Conservation (phyloP, 2,113 vertebrate species). For the Trichechus manatus region DNA sequence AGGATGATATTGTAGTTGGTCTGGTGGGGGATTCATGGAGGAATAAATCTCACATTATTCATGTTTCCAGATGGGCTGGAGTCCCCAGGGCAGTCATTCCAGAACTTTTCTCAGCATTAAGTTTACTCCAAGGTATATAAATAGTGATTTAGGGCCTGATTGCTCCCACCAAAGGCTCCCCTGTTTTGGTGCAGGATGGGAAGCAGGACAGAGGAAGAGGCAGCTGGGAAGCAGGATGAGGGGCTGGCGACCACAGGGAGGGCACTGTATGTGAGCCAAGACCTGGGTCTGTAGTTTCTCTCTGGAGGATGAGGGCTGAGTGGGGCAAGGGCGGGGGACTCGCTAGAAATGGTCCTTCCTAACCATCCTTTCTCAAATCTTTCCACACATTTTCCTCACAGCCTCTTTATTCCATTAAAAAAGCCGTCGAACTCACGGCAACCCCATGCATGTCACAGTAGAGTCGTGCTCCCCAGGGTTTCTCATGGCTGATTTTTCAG, state of each 20-base stretch:
- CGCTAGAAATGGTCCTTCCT: background rate
- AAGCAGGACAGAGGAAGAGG: slow-evolving; percentile 7
- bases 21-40: slow-evolving; percentile 67
- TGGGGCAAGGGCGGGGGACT: fast-evolving
- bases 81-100: slow-evolving; percentile 79
- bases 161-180: slow-evolving; percentile 63
- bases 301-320: background rate
- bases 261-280: background rate
- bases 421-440: background rate
- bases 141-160: slow-evolving; percentile 76
- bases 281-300: background rate
- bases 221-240: background rate
- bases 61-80: slow-evolving; percentile 77
- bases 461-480: background rate
- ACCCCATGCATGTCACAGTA: background rate
- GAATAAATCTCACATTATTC: slow-evolving; percentile 79
- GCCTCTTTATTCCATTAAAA: background rate
- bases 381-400: background rate
- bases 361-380: fast-evolving
- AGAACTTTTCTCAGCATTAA: slow-evolving; percentile 75
- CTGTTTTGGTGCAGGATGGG: slow-evolving; percentile 30
- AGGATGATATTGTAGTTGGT: slow-evolving; percentile 80
- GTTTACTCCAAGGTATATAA: slow-evolving; percentile 81
- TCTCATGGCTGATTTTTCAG: no score
- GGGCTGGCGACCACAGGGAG: background rate